Evolutionary conservation across 2,888 invertebrate species (phyloP), one percentile per base, ranked within the genome.

Genomic region (Metopia argyrocephala): DNA sequence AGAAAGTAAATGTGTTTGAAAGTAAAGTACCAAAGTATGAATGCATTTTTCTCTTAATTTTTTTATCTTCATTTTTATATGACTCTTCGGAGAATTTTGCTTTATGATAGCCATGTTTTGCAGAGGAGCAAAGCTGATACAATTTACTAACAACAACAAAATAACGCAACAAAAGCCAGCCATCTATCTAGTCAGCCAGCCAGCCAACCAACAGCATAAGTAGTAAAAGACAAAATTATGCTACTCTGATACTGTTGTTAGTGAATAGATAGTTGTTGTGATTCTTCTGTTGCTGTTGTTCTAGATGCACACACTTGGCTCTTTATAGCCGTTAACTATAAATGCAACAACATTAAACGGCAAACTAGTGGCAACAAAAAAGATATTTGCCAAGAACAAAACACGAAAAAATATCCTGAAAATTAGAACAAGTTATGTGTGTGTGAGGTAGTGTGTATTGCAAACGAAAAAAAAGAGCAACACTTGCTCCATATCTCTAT

Each of bases 1-100:
- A 12, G 12, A 9, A n/a, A n/a, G n/a, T n/a, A n/a, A n/a, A n/a
- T n/a, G n/a, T n/a, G n/a, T n/a, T n/a, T n/a, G n/a, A n/a, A n/a
- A n/a, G n/a, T n/a, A n/a, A n/a, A n/a, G n/a, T n/a, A n/a, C n/a
- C 9, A 38, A 3, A 38, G 12, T 15, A 38, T 38, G 15, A 38
- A 38, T 38, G 38, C 15, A 6, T 9, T 12, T 38, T 3, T 15
- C 3, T 38, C 15, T 38, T 15, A 15, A 9, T 38, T 38, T 38
- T 15, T 38, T 12, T 38, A 9, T 38, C n/a, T n/a, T n/a, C n/a
- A n/a, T 15, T n/a, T 48, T 0, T 57, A 56, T 50, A 69, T 52
- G 50, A 50, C 64, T 57, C 76, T 76, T 45, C 45, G 6, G 70
- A 52, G 57, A 76, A 65, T 59, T 57, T 65, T 70, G 50, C 57